Evolutionary conservation across 2,797 vertebrate species (phyloP).

Genomic region (Hoplostethus atlanticus): DNA sequence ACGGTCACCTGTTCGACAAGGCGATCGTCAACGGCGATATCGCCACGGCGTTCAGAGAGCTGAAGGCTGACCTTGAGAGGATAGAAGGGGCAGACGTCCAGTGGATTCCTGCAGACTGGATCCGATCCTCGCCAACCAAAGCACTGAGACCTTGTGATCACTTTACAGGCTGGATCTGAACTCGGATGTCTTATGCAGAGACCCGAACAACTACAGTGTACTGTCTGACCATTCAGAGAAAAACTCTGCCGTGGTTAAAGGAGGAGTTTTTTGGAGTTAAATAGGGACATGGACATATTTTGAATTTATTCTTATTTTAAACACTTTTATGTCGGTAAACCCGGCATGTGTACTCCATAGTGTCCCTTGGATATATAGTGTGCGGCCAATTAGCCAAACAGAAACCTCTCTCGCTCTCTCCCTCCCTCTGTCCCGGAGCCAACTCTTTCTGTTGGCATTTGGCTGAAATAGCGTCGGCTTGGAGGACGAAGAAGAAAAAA

Average conservation of each 20-base stretch:
- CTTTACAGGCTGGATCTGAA: constrained; percentile 65
- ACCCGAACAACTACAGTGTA: background rate
- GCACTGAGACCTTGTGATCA: constrained; percentile 57
- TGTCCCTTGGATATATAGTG: constrained; percentile 28
- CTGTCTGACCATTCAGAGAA: background rate
- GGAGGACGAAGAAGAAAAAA: constrained; percentile 41
- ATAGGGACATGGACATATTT: too few species aligned
- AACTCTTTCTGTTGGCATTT: constrained; percentile 71
- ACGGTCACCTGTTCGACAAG: constrained; percentile 91
- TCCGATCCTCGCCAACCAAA: constrained; percentile 45
- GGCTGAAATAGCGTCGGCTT: constrained; percentile 63
- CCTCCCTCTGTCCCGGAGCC: constrained; percentile 38
- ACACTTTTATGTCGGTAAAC: constrained; percentile 36
- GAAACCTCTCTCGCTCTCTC: constrained; percentile 42
- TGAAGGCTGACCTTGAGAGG: constrained; percentile 88
- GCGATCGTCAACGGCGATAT: constrained; percentile 92
- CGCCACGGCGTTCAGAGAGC: constrained; percentile 86
- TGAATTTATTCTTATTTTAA: constrained; percentile 45
- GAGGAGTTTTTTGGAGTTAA: background rate
- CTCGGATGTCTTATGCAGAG: background rate
- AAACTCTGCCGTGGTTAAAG: background rate
- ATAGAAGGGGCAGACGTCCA: constrained; percentile 86
- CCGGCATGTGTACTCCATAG: constrained; percentile 45
- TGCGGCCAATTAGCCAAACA: constrained; percentile 54
- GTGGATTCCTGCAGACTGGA: constrained; percentile 89